Evolutionary conservation across 2,797 vertebrate genomes (phyloP), one percentile per base, ranked within the genome.

Genomic region (Brachyrhaphis roseni): DNA sequence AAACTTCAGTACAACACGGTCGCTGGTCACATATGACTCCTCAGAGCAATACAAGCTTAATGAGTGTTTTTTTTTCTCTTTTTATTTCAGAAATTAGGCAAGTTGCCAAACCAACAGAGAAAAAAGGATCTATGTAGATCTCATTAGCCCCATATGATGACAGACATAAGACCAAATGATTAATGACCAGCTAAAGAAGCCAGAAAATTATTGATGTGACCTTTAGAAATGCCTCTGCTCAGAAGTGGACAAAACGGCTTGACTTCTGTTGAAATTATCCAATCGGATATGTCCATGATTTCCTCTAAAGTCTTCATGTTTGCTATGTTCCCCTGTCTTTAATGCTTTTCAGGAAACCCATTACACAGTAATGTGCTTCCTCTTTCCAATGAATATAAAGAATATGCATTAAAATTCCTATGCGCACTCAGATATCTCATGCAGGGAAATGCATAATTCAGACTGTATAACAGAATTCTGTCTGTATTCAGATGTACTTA

Each of bases 141-240:
- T 92, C 93, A 95, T 96, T 95, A 95, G 89, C 87, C 88, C 86
- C 87, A 85, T 82, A 88, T 91, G 91, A 94, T 93, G 93, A 94
- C 92, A 93, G 91, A 93, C 80, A 76, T 86, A 87, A 80, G 73
- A 85, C 86, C 90, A 77, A 90, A 93, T 95, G 94, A 95, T 95
- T 93, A 94, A 95, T 93, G 91, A 84, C 89, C 79, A 87, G 87
- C 75, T 80, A 84, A 86, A 82, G 87, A 91, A 93, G 91, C 87
- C 74, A 89, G 83, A 90, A 90, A 92, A 93, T 92, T 95, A 95
- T 95, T 93, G 95, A 95, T 84, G 84, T 94, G 95, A 96, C 95
- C 95, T 96, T 95, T 95, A 89, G 89, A 88, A 87, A 87, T 77
- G 87, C 72, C 77, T 88, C 86, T 74, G 75, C 84, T 82, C 88